Evolutionary conservation across 2,797 vertebrate species (phyloP).

Genomic region (Coccyzus lansbergi): DNA sequence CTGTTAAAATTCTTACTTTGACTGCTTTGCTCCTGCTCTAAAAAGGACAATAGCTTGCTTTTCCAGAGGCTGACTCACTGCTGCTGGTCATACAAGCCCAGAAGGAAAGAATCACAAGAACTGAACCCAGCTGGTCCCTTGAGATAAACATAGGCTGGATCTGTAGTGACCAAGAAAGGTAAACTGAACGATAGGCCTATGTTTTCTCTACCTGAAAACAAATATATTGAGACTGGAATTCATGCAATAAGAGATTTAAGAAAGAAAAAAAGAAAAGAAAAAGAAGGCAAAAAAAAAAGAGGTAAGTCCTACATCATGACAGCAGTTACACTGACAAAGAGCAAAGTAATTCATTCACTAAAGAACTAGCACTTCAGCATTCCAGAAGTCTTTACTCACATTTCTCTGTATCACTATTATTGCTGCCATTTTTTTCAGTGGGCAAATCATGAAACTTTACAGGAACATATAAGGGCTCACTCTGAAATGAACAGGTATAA

Average conservation of each 20-base stretch:
- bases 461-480: conserved; percentile 95
- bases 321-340: background rate
- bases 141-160: conserved; percentile 71
- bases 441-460: conserved; percentile 95
- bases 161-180: conserved; percentile 70
- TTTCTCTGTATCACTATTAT: conserved; percentile 81
- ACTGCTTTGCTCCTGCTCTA: conserved; percentile 72
- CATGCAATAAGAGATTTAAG: conserved; percentile 1
- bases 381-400: conserved; percentile 81
- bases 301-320: background rate
- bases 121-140: conserved; percentile 69
- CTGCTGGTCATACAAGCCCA: conserved; percentile 71
- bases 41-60: conserved; percentile 68
- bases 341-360: background rate
- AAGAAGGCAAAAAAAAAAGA: background rate
- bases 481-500: conserved; percentile 80
- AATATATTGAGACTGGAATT: conserved; percentile 42
- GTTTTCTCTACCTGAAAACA: conserved; percentile 64
- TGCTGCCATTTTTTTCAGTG: conserved; percentile 80
- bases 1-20: conserved; percentile 71
- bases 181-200: conserved; percentile 65
- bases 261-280: background rate
- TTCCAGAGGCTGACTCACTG: conserved; percentile 71
- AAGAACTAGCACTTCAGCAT: conserved; percentile 22
- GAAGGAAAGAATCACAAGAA: conserved; percentile 71